phyloP scores from a whole-genome alignment of 2,888 invertebrate genomes.

The Ophion ventricosus region DNA sequence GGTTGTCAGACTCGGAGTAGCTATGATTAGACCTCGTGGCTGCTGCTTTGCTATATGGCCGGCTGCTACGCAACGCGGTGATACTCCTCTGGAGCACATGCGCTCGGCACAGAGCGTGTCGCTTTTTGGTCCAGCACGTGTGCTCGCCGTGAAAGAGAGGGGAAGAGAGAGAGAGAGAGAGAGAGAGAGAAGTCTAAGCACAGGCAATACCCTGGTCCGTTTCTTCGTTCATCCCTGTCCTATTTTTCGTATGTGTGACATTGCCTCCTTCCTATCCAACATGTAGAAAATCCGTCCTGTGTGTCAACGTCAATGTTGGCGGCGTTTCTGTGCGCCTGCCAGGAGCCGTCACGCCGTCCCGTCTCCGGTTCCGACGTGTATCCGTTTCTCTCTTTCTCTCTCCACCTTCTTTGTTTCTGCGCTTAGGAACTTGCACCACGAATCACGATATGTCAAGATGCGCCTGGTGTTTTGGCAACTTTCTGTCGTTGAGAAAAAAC shows the following conservation, averaged over 20 bases:
- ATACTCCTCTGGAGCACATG: slow-evolving; percentile 67
- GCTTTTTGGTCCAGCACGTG: slow-evolving; percentile 74
- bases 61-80: slow-evolving; percentile 18
- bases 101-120: slow-evolving; percentile 74
- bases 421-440: slow-evolving; percentile 30
- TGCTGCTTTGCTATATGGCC: slow-evolving; percentile 62
- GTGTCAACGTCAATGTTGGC: slow-evolving; percentile 60
- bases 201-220: slow-evolving; percentile 58
- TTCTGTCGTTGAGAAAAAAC: no score
- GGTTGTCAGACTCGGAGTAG: slow-evolving; percentile 80
- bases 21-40: slow-evolving; percentile 81
- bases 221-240: slow-evolving; percentile 68
- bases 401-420: slow-evolving; percentile 20
- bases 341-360: slow-evolving; percentile 83
- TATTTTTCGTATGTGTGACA: slow-evolving; percentile 33
- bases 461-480: neutral
- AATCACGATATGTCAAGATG: slow-evolving; percentile 23
- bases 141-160: slow-evolving; percentile 34
- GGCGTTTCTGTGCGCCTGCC: slow-evolving; percentile 78
- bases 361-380: slow-evolving; percentile 74
- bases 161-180: neutral
- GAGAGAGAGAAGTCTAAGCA: slow-evolving; percentile 32
- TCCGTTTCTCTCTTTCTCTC: slow-evolving; percentile 68
- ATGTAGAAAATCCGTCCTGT: slow-evolving; percentile 40
- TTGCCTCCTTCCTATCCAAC: slow-evolving; percentile 18